Conservation (phyloP, 2,113 vertebrate species). For the Terrapene triunguis region DNA sequence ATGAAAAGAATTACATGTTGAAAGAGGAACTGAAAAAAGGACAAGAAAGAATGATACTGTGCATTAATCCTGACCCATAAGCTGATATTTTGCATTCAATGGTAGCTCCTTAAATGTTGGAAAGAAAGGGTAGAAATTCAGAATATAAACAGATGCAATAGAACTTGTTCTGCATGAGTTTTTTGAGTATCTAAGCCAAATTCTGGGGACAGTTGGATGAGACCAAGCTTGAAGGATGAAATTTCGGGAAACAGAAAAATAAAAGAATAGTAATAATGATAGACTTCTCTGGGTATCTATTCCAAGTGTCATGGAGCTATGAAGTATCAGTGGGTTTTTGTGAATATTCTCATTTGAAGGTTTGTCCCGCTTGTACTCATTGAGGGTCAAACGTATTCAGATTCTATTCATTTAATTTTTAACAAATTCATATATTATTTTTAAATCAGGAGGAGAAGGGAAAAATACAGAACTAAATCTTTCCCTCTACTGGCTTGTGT, state of each 20-base stretch:
- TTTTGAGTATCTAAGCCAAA: conserved; percentile 13
- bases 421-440: neutral
- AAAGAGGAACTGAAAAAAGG: neutral
- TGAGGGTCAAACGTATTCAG: neutral
- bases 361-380: neutral
- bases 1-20: neutral
- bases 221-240: conserved; percentile 21
- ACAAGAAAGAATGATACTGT: neutral
- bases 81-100: neutral
- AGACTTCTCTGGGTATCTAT: neutral
- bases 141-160: conserved; percentile 7
- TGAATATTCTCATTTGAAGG: neutral
- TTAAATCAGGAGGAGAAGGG: neutral
- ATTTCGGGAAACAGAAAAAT: conserved; percentile 2
- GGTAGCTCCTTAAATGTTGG: neutral
- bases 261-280: neutral
- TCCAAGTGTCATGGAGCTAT: neutral
- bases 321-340: neutral
- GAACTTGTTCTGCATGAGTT: neutral
- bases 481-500: neutral
- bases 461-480: neutral
- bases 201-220: neutral
- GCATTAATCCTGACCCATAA: neutral
- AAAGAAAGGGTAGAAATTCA: conserved; percentile 21
- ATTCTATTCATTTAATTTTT: neutral